These are phyloP conservation scores for Cossypha dichroa DNA, from an alignment of 2,797 vertebrate genomes.

Conservation along the genomic window DNA sequence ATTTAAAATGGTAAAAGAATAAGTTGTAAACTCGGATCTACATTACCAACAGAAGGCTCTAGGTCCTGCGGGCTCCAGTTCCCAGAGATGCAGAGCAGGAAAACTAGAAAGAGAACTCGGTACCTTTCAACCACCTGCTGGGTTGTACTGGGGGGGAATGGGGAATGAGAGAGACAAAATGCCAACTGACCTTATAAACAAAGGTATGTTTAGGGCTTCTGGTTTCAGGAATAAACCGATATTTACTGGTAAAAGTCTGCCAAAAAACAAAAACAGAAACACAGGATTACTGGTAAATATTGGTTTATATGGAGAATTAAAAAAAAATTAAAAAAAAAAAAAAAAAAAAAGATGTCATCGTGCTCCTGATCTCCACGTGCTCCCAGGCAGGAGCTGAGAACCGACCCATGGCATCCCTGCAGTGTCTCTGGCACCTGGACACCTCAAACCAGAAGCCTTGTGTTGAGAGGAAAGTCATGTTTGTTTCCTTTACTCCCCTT, in stretches of 20 bases:
- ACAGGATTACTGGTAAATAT: constrained; percentile 83
- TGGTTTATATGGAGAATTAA: constrained; percentile 78
- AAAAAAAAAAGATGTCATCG: not conserved
- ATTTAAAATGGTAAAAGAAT: constrained; percentile 22
- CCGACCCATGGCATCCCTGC: not conserved
- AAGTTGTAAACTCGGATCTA: constrained; percentile 50
- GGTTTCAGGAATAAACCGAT: constrained; percentile 82
- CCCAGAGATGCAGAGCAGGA: constrained; percentile 50
- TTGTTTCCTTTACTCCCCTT: constrained; percentile 11
- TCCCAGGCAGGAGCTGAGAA: not conserved
- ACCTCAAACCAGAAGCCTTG: constrained; percentile 73
- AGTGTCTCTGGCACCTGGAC: not conserved
- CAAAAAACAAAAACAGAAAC: constrained; percentile 81
- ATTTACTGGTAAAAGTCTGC: constrained; percentile 82
- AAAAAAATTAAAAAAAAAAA: not conserved
- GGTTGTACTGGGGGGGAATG: constrained; percentile 49
- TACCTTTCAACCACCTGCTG: constrained; percentile 60
- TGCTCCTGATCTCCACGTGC: not conserved
- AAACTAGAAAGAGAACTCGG: constrained; percentile 61
- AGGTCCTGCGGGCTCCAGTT: constrained; percentile 53
- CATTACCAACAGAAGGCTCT: constrained; percentile 64
- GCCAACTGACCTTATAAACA: constrained; percentile 79
- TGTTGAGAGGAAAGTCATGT: not conserved
- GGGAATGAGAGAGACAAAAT: constrained; percentile 75
- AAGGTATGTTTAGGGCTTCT: constrained; percentile 79